Base-by-base conservation (phyloP, 2,113 vertebrate species). In the Brienomyrus longianalis region DNA sequence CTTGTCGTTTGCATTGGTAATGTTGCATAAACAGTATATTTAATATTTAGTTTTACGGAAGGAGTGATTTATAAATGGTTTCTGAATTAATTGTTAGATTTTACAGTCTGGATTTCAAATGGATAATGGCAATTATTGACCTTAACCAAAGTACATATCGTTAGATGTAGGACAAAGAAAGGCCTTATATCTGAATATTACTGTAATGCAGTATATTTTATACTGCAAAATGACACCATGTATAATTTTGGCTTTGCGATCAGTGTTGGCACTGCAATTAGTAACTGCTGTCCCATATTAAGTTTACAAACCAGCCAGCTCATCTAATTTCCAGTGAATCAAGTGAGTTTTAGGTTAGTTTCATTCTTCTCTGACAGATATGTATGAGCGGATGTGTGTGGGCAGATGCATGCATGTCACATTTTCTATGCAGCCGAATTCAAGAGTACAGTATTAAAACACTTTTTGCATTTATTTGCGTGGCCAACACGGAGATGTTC, bases 271-370 rank as follows among this genome's bases (percentile, higher is more conserved):
- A 48, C 56, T 88, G 51, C 48, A 87, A 56, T 90, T 77, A 51
- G 54, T 90, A 83, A 90, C 85, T 56, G 47, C 83, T 70, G 52
- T 83, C n/a, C 51, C 45, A 89, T 66, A 74, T 52, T 15, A 52
- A 86, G 39, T 88, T 88, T 52, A 48, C 52, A 59, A 56, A 66
- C 50, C 59, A 59, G 43, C 66, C 87, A 62, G 19, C 52, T 56
- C 88, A 48, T 88, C 21, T 54, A 52, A 83, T 70, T 62, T 88
- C 88, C 39, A 74, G 88, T 45, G 43, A 47, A 47, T 47, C 47
- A 17, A 89, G 47, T 83, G 23, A 80, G 70, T 89, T 54, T 62
- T 56, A 86, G 83, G 83, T 89, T 62, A 86, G 77, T 56, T 89
- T 89, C 35, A 39, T 89, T 48, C 54, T 84, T n/a, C 54, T 86